Base-by-base conservation (phyloP, 92 coral and sea anemone genomes). In the Anthopleura xanthogrammica region DNA sequence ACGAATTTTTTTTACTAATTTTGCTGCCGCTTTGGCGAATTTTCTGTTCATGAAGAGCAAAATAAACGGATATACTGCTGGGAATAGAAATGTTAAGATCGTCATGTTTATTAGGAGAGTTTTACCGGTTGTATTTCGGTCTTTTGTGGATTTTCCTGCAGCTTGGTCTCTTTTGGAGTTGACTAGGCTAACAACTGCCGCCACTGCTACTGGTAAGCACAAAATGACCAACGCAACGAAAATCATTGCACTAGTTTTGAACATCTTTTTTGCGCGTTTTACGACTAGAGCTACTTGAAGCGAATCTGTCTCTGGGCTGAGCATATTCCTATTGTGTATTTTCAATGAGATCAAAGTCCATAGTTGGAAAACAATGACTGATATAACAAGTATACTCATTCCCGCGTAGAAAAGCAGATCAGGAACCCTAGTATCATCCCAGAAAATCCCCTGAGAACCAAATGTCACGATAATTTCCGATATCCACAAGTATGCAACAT, bases 51-150 rank as follows among this genome's bases (percentile, higher is more conserved):
- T 68, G 74, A 68, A 68, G 40, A 36, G 19, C 46, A 68, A 68
- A 68, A 68, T 68, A 29, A 68, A 36, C 29, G 74, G 74, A 68
- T 68, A 68, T 68, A 24, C 16, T 12, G 74, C 74, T 68, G 74
- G 74, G 74, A 68, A 68, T 9, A 68, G 41, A 68, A 68, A 68
- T 9, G 36, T 68, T 36, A 68, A 68, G 36, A 36, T 36, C 42
- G 29, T 9, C 17, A 36, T n/a, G 42, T 68, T 68, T 7, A 24
- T 10, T 68, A 68, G 74, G 12, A 68, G 43, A 68, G 74, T 68
- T 68, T 68, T 68, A 1, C 6, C 8, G 17, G 36, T 12, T 5
- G 74, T 68, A 5, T 68, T 13, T 68, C 74, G 74, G 7, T 68
- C 19, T 68, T 3, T 68, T 11, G 36, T 3, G 42, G 5, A 22